phyloP scores from a whole-genome alignment of 2,113 vertebrate species.

The Struthio camelus region DNA sequence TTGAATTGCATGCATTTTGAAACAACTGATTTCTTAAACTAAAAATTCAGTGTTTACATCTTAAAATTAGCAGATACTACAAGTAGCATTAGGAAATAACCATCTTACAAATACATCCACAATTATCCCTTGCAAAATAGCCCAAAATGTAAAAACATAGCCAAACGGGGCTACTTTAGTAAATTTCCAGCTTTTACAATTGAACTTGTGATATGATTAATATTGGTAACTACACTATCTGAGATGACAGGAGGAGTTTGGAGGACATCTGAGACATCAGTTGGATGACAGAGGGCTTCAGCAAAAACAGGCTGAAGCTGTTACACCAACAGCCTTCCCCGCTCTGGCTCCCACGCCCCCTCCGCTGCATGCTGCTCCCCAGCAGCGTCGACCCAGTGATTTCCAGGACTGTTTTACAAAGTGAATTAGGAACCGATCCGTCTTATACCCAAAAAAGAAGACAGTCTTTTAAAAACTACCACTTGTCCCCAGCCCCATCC shows the following conservation, averaged over 20 bases:
- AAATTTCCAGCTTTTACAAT: neutral
- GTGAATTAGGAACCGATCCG: neutral
- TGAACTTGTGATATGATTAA: neutral
- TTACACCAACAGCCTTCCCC: neutral
- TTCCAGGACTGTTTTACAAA: neutral
- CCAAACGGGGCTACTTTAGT: neutral
- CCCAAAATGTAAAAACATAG: neutral
- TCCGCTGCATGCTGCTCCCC: accelerated
- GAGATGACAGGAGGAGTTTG: neutral
- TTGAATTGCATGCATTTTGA: neutral
- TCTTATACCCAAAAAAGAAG: neutral
- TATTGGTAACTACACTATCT: accelerated
- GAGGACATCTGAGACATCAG: accelerated
- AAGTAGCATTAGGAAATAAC: neutral
- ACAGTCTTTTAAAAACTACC: neutral
- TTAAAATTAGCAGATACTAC: neutral
- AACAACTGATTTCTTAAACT: neutral
- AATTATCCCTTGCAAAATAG: neutral
- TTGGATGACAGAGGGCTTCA: neutral
- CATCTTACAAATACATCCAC: neutral
- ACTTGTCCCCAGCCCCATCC: neutral
- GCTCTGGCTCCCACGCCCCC: too few species aligned
- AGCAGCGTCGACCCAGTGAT: neutral
- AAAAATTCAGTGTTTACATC: neutral
- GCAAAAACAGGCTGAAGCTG: neutral